Conservation (phyloP, 2,888 invertebrate species). For the Coremacera marginata region DNA sequence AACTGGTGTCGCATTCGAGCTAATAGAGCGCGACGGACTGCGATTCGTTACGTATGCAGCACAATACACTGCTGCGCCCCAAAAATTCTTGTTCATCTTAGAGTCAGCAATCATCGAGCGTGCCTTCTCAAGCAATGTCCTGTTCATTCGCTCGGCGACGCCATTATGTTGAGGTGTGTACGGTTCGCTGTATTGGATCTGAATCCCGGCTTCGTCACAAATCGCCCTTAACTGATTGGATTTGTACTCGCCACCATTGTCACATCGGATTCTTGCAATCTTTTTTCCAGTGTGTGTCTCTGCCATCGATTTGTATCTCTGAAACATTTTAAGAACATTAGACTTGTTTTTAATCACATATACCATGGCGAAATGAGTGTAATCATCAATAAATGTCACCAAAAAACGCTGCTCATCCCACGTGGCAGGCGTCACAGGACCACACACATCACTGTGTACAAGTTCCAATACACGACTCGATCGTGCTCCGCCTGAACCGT, state of each 20-base stretch:
- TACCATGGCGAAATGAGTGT: constrained; percentile 8
- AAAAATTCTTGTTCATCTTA: neutral
- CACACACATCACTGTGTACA: constrained; percentile 30
- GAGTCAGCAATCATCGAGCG: constrained; percentile 11
- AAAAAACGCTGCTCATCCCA: constrained; percentile 8
- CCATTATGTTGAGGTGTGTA: constrained; percentile 29
- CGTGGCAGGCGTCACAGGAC: neutral
- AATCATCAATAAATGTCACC: constrained; percentile 23
- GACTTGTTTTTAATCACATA: constrained; percentile 14
- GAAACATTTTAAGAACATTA: constrained; percentile 4
- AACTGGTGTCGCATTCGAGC: too few species aligned
- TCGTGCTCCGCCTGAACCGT: neutral
- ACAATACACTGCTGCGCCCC: constrained; percentile 22
- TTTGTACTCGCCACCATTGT: constrained; percentile 34
- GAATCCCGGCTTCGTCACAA: neutral
- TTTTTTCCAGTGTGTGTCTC: constrained; percentile 5
- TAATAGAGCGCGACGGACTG: too few species aligned
- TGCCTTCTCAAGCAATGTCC: constrained; percentile 18
- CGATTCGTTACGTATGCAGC: constrained; percentile 10
- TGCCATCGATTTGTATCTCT: neutral
- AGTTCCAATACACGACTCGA: neutral
- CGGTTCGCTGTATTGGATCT: constrained; percentile 18
- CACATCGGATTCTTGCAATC: constrained; percentile 32
- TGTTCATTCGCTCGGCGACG: constrained; percentile 7
- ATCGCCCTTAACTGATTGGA: constrained; percentile 2